A percentile compares a stretch with the other conserved stretches of the same genome.
phyloP scores from a whole-genome alignment of 2,113 vertebrate genomes.

The Myotis brandtii region DNA sequence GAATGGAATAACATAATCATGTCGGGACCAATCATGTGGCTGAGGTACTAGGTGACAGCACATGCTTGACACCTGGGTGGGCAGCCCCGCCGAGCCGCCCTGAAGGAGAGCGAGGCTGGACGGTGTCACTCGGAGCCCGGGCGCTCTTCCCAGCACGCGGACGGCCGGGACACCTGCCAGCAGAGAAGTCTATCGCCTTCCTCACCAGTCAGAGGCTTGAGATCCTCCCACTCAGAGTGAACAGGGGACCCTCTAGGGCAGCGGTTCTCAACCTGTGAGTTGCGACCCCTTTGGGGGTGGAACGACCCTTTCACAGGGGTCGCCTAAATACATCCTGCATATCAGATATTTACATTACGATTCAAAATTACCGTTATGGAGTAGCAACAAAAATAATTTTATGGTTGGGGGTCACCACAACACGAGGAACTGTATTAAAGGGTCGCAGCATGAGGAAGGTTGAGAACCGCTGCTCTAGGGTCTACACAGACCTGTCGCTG shows the following conservation, averaged over 20 bases:
- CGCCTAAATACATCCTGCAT: too few relatives aligned
- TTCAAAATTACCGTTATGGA: too few relatives aligned
- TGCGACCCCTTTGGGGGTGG: too few relatives aligned
- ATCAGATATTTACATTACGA: too few relatives aligned
- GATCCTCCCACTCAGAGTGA: neutral
- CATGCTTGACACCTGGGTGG: neutral
- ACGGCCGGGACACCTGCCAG: neutral
- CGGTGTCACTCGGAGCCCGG: too few relatives aligned
- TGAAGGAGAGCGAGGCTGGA: neutral
- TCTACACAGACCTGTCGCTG: neutral
- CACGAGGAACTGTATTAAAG: too few relatives aligned
- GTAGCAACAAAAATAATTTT: too few relatives aligned
- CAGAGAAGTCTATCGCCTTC: neutral
- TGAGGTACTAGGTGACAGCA: neutral
- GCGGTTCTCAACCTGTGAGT: too few relatives aligned
- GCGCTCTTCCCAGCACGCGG: neutral
- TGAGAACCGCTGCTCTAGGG: too few relatives aligned
- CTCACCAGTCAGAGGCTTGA: neutral
- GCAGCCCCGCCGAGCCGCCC: neutral
- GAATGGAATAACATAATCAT: neutral
- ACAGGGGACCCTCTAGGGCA: neutral
- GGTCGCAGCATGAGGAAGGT: too few relatives aligned
- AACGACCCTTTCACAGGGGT: too few relatives aligned
- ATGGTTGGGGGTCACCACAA: too few relatives aligned
- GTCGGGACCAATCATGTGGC: neutral